Conservation (phyloP, 2,888 invertebrate genomes). For the Sycophila texana region DNA sequence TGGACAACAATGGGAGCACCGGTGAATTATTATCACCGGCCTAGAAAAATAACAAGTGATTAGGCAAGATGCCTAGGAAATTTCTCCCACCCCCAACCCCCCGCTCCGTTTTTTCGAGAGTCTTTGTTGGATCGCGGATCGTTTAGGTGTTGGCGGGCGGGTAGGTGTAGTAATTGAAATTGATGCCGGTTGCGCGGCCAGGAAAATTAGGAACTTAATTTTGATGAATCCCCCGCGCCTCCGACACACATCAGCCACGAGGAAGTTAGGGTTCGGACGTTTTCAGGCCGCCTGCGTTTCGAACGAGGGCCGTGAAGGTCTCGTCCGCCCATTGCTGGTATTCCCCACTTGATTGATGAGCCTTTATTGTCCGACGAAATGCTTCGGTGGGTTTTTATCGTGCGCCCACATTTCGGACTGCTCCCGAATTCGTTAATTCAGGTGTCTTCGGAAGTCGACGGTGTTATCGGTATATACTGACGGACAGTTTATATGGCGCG, state of each 20-base stretch:
- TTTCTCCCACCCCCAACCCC: neutral
- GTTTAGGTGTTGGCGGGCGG: conserved; percentile 45
- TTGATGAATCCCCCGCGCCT: conserved; percentile 50
- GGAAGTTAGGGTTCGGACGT: too few species aligned
- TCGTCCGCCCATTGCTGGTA: too few species aligned
- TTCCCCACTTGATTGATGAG: neutral
- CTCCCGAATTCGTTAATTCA: neutral
- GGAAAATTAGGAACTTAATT: conserved; percentile 54
- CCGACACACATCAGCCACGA: neutral
- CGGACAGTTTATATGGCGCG: conserved; percentile 4
- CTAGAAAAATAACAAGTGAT: conserved; percentile 52
- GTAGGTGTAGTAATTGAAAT: conserved; percentile 46
- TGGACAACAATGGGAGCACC: neutral
- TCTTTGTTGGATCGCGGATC: conserved; percentile 22
- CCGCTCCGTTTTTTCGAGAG: neutral
- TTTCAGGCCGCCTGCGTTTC: too few species aligned
- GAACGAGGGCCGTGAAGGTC: too few species aligned
- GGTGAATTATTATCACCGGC: conserved; percentile 24
- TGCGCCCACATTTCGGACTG: neutral
- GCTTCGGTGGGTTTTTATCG: neutral
- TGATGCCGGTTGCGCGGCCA: conserved; percentile 43
- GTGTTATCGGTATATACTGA: neutral
- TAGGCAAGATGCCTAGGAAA: conserved; percentile 41
- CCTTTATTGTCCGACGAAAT: neutral
- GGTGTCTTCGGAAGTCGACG: neutral